Evolutionary conservation across 2,797 vertebrate genomes (phyloP), one percentile per base, ranked within the genome.

Genomic region (Melopsittacus undulatus): DNA sequence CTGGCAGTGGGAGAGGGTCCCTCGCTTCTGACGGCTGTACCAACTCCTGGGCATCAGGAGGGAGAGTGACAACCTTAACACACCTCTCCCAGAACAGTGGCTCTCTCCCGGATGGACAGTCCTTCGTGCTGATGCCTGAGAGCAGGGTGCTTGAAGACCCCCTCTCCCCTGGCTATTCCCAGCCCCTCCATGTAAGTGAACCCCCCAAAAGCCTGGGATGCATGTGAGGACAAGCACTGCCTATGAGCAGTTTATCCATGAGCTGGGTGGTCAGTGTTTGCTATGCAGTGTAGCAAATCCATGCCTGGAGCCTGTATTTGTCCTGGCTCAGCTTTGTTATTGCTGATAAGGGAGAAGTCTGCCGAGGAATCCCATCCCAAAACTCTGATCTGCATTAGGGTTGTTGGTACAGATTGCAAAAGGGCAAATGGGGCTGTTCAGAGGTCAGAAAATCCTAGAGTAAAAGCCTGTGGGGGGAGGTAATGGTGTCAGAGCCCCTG

Each of bases 121-220:
- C 88, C 10, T 82, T 92, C 4, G 7, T 73, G 19, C n/a, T n/a
- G 26, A 7, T 34, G 76, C 21, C 93, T 0, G 95, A 97, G 38
- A 94, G 74, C 64, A 54, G 70, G 34, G 43, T 83, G 54, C 85
- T 67, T 0, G 97, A 98, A 82, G 98, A 98, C 52, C 93, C 96
- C 13, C 75, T 98, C 38, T 98, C 98, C 45, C 98, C 98, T 0
- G 98, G 98, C 87, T 98, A 98, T 68, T 72, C 98, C 8, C 98
- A 98, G 75, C 98, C 98, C 40, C 97, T 98, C 48, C 98, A 98
- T 4, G 99, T 99, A 96, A 99, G 99, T 98, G 61, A 57, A 2
- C 22, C 12, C 43, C 85, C 2, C 0, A 2, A 6, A 16, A 34
- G 7, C 62, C 46, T 2, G n/a, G 68, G n/a, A 1, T 2, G 2